Evolutionary conservation across 2,888 invertebrate genomes (phyloP).

Genomic region (Neoscelio sp.): DNA sequence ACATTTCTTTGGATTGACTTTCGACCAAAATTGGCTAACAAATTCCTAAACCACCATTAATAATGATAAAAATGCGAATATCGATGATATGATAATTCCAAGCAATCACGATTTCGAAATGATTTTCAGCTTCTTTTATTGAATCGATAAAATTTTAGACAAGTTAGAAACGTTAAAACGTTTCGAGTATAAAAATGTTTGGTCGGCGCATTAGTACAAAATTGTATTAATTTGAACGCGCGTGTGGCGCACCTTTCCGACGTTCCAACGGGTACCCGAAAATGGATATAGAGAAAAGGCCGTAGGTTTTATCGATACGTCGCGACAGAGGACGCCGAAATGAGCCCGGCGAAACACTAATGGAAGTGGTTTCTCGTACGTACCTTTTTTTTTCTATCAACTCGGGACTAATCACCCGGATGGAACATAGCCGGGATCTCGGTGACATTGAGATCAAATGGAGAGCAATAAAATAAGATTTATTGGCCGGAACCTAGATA

Average conservation of each 20-base stretch:
- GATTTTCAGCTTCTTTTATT: constrained; percentile 52
- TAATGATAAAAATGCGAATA: constrained; percentile 26
- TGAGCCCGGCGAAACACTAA: constrained; percentile 71
- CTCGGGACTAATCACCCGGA: constrained; percentile 63
- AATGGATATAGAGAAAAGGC: constrained; percentile 47
- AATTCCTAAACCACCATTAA: constrained; percentile 22
- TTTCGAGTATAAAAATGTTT: constrained; percentile 62
- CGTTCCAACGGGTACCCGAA: constrained; percentile 47
- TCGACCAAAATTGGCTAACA: background rate
- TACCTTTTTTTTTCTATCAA: constrained; percentile 57
- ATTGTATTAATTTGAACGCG: constrained; percentile 63
- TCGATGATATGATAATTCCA: constrained; percentile 54
- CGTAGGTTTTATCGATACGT: constrained; percentile 75
- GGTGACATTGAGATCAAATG: constrained; percentile 65
- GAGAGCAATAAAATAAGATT: constrained; percentile 66
- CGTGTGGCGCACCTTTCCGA: constrained; percentile 64
- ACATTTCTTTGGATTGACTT: no score
- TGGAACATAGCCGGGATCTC: constrained; percentile 50
- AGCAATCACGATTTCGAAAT: constrained; percentile 43
- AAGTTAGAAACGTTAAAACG: constrained; percentile 54
- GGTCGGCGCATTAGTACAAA: constrained; percentile 58
- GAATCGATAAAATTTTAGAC: constrained; percentile 30
- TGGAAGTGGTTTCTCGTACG: constrained; percentile 71
- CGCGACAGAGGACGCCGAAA: constrained; percentile 72
- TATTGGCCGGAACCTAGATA: constrained; percentile 61